Base-by-base conservation (phyloP, 2,888 invertebrate species). In the Aelia acuminata region DNA sequence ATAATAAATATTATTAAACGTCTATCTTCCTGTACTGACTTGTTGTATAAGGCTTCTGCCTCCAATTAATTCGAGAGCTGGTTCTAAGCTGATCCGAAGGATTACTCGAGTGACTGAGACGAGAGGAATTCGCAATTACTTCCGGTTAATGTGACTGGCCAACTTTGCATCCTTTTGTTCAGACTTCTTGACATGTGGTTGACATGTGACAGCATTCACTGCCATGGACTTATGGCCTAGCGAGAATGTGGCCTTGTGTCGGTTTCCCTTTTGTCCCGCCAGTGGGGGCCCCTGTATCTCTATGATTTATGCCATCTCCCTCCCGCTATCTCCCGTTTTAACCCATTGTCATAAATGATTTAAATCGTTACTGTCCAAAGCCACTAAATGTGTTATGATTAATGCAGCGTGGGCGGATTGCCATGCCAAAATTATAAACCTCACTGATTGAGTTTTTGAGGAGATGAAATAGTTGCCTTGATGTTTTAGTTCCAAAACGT, bases 161-260 rank as follows among this genome's bases (percentile, higher is more conserved):
- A 31, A 63, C 31, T 63, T 63, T 63, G 63, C 63, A 63, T 63
- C 63, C 63, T 63, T 63, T 63, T 63, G 63, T 63, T 31, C 63
- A 31, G 15, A 63, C 31, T 31, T 31, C 63, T 63, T 63, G 63
- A 63, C 63, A 63, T 63, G 63, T 63, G 18, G 31, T 18, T 63
- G 63, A 63, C 63, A 63, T 31, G 31, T 63, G 63, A 63, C 63
- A 63, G 31, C 63, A 63, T 63, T 63, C 63, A 63, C 63, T 0
- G 31, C 0, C 63, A 15, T 18, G 31, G 63, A 63, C 63, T 63
- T 63, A 63, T 63, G 63, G 63, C 63, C 63, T 31, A 18, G 31
- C 63, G 63, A 63, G 63, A 63, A 63, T 63, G 63, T 63, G 63
- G 63, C 63, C 63, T 63, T 63, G 63, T 63, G 63, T 63, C 63